A percentile compares a stretch with the other conserved stretches of the same genome.
Conservation (phyloP, 2,797 vertebrate species). For the Neopelma chrysocephalum region DNA sequence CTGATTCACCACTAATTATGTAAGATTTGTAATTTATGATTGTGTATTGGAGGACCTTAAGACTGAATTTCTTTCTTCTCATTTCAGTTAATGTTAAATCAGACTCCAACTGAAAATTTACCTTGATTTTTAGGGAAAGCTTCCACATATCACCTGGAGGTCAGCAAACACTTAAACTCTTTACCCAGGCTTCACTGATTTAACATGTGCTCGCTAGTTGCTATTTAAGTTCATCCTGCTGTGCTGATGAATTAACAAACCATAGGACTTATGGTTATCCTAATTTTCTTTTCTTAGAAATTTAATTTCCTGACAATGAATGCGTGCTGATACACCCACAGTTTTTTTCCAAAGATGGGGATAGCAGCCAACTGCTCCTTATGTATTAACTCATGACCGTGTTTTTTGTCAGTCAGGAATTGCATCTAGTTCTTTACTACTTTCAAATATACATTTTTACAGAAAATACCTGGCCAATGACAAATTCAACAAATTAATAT, state of each 20-base stretch:
- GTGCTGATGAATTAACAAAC: constrained; percentile 17
- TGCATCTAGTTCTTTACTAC: neutral
- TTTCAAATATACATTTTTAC: neutral
- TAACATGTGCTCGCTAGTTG: neutral
- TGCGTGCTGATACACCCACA: neutral
- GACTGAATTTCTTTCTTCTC: neutral
- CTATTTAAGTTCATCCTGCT: neutral
- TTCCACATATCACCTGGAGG: neutral
- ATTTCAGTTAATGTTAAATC: neutral
- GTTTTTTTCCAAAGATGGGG: neutral
- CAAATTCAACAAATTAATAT: neutral
- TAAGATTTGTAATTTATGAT: neutral
- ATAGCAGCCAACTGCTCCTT: neutral
- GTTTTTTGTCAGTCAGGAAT: neutral
- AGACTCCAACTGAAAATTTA: neutral
- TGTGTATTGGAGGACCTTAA: neutral
- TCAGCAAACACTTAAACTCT: neutral
- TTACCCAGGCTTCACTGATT: neutral
- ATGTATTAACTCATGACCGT: neutral
- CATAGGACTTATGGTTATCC: neutral
- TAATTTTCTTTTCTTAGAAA: constrained; percentile 14
- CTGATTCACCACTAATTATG: neutral
- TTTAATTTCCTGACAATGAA: constrained; percentile 1
- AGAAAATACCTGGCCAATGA: neutral
- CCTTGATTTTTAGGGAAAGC: neutral